Evolutionary conservation across 2,888 invertebrate species (phyloP).

Genomic region (Tenthredo notha): DNA sequence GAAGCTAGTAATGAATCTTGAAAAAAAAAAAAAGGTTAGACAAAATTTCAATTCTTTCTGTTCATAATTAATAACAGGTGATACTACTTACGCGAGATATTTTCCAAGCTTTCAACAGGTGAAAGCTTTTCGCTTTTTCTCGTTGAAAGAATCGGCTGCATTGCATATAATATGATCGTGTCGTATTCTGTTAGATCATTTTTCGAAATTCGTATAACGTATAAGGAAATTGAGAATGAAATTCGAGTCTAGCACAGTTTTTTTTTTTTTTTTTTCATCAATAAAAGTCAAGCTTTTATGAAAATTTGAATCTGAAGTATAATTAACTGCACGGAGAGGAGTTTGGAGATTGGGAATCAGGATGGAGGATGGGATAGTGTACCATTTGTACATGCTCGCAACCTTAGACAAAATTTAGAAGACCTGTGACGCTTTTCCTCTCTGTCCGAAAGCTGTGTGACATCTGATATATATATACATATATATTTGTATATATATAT

Average conservation of each 20-base stretch:
- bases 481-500: background rate
- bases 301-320: slow-evolving; percentile 8
- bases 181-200: no score
- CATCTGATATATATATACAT: background rate
- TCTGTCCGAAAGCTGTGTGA: background rate
- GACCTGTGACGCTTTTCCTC: slow-evolving; percentile 39
- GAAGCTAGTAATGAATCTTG: no score
- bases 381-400: slow-evolving; percentile 33
- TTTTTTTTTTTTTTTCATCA: no score
- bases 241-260: no score
- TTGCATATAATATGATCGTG: background rate
- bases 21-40: no score
- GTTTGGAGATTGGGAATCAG: background rate
- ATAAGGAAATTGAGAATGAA: background rate
- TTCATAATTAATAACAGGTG: background rate
- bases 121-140: background rate
- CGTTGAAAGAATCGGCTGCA: background rate
- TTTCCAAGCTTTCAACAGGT: background rate
- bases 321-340: background rate
- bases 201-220: background rate
- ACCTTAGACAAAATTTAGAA: slow-evolving; percentile 41
- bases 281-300: background rate
- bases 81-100: background rate
- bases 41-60: no score
- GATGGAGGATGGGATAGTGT: slow-evolving; percentile 41